Evolutionary conservation across 2,797 vertebrate genomes (phyloP).

Genomic region (Melopsittacus undulatus): DNA sequence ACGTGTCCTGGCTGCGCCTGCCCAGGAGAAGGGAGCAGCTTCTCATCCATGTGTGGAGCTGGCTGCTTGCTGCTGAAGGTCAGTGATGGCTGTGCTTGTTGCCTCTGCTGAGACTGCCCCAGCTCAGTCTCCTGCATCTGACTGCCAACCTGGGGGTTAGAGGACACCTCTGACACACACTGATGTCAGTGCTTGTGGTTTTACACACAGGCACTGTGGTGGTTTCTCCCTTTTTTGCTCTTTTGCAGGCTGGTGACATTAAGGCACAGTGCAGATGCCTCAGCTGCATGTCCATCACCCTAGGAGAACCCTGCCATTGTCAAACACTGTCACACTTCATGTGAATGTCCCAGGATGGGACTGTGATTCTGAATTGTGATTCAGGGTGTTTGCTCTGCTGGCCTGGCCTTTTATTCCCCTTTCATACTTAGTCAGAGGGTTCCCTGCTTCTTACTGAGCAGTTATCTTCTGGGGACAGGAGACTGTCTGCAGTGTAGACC

Average conservation of each 20-base stretch:
- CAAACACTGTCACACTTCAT: accelerated
- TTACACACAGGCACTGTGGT: accelerated
- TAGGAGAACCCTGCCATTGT: background rate
- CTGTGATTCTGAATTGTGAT: background rate
- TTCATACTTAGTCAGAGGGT: background rate
- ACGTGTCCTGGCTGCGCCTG: accelerated
- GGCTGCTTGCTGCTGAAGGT: background rate
- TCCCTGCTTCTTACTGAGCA: background rate
- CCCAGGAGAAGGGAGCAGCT: background rate
- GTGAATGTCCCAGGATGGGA: accelerated
- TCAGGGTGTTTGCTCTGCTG: background rate
- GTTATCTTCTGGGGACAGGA: background rate
- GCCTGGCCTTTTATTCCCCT: background rate
- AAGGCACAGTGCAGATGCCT: accelerated
- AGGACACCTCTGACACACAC: accelerated
- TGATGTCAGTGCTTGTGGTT: background rate
- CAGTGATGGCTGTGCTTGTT: background rate
- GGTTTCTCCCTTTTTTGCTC: background rate
- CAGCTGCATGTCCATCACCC: background rate
- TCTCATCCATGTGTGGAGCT: accelerated
- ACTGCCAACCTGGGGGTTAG: accelerated
- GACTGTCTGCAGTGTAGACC: background rate
- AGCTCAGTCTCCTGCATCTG: accelerated
- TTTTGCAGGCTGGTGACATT: background rate
- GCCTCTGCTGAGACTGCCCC: background rate